Evolutionary conservation across 2,797 vertebrate species (phyloP).

Genomic region (Liparis tanakae): DNA sequence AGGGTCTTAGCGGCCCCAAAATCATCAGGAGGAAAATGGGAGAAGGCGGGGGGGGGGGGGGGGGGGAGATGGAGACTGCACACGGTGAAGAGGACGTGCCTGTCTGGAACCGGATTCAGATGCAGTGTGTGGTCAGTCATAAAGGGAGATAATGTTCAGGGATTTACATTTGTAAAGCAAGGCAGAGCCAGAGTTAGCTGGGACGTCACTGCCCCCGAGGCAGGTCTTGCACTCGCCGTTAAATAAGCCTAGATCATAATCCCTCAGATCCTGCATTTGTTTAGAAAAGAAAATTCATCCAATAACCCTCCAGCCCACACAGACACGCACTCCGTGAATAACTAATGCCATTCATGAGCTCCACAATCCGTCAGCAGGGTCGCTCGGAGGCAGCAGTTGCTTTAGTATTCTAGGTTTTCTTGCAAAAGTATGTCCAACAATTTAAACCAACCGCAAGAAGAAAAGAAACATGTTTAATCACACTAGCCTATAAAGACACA

Average conservation of each 20-base stretch:
- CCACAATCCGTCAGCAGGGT: slow-evolving; percentile 42
- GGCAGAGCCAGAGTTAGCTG: slow-evolving; percentile 56
- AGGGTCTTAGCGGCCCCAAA: slow-evolving; percentile 45
- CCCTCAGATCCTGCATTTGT: slow-evolving; percentile 80
- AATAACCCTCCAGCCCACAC: slow-evolving; percentile 75
- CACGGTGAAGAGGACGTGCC: slow-evolving; percentile 6
- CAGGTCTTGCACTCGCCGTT: slow-evolving; percentile 69
- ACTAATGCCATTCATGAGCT: slow-evolving; percentile 37
- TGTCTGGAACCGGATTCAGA: slow-evolving; percentile 35
- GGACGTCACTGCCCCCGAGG: slow-evolving; percentile 62
- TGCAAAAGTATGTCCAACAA: slow-evolving; percentile 27
- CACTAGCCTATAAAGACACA: slow-evolving; percentile 34
- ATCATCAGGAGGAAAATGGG: slow-evolving; percentile 34
- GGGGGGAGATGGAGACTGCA: slow-evolving; percentile 30
- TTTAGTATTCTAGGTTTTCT: slow-evolving; percentile 30
- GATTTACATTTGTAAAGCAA: slow-evolving; percentile 58
- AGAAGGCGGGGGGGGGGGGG: too few species aligned
- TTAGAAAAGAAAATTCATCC: slow-evolving; percentile 77
- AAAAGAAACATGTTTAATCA: slow-evolving; percentile 16
- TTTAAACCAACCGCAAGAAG: slow-evolving; percentile 17
- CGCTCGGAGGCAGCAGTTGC: slow-evolving; percentile 28
- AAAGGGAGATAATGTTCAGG: slow-evolving; percentile 63
- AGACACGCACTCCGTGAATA: slow-evolving; percentile 59
- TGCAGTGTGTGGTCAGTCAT: slow-evolving; percentile 66
- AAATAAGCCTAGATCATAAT: slow-evolving; percentile 78